Evolutionary conservation across 2,113 vertebrate genomes (phyloP).

Genomic region (Donacobius atricapilla): DNA sequence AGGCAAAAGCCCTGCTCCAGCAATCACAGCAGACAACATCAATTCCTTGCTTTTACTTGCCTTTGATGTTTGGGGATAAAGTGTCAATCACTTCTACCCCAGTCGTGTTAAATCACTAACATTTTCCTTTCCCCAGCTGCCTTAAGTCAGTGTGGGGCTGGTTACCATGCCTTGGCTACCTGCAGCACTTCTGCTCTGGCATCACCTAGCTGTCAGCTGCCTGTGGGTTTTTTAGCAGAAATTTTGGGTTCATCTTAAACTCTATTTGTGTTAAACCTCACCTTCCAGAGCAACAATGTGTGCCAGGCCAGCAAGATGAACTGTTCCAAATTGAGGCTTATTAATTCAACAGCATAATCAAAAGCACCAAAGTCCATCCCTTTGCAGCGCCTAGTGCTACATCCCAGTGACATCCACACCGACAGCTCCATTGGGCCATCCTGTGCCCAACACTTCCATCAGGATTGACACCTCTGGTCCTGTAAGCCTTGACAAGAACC

Average conservation of each 20-base stretch:
- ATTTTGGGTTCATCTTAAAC: not conserved
- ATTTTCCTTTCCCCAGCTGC: not conserved
- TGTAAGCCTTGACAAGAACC: rapidly evolving
- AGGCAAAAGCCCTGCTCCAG: not conserved
- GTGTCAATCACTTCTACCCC: not conserved
- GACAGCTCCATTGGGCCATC: not conserved
- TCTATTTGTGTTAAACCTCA: not conserved
- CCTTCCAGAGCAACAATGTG: not conserved
- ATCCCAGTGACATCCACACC: not conserved
- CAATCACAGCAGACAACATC: not conserved
- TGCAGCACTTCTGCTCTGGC: not conserved
- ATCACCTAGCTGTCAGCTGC: not conserved
- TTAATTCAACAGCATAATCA: not conserved
- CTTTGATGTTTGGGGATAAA: not conserved
- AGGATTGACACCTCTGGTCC: too few species aligned
- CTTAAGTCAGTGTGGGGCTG: not conserved
- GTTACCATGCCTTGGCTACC: not conserved
- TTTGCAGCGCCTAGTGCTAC: too few species aligned
- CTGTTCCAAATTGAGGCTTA: not conserved
- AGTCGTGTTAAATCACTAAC: not conserved
- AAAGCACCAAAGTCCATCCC: not conserved
- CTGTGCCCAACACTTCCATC: rapidly evolving
- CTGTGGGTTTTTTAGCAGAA: not conserved
- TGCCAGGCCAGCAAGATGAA: rapidly evolving
- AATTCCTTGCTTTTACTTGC: not conserved